Conservation (phyloP, 2,797 vertebrate species). For the Pseudocheirus occidentalis region DNA sequence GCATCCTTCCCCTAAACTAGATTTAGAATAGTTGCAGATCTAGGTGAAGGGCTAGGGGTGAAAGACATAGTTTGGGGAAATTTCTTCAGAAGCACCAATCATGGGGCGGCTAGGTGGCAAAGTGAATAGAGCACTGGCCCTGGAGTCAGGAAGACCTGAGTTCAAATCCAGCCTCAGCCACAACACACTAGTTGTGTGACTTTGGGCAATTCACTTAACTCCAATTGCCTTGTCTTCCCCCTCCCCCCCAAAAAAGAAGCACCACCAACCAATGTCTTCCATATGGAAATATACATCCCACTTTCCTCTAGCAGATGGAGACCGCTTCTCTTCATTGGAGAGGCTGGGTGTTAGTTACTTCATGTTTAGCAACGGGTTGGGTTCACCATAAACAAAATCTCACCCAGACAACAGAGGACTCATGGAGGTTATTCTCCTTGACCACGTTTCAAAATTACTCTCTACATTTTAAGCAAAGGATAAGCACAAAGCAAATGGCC, state of each 20-base stretch:
- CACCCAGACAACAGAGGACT: neutral
- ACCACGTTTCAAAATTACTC: neutral
- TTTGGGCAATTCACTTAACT: too few relatives aligned
- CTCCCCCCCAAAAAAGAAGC: too few relatives aligned
- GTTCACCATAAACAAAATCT: neutral
- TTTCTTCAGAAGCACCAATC: neutral
- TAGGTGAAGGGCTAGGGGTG: neutral
- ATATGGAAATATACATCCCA: neutral
- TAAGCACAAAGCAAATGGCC: constrained; percentile 16
- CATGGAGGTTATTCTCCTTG: neutral
- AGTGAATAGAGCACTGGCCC: too few relatives aligned
- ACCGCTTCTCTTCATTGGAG: neutral
- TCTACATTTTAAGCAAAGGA: neutral
- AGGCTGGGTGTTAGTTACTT: neutral
- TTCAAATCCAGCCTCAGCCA: too few relatives aligned
- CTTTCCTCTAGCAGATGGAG: neutral
- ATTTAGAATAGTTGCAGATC: neutral
- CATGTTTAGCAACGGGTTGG: neutral
- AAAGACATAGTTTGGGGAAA: neutral
- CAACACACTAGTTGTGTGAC: too few relatives aligned
- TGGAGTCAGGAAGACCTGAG: too few relatives aligned
- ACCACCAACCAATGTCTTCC: neutral
- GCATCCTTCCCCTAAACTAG: neutral
- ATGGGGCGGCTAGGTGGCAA: too few relatives aligned
- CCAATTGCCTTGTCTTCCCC: too few relatives aligned